phyloP scores from a whole-genome alignment of 1,140 invertebrate species.

The Luehdorfia chinensis region DNA sequence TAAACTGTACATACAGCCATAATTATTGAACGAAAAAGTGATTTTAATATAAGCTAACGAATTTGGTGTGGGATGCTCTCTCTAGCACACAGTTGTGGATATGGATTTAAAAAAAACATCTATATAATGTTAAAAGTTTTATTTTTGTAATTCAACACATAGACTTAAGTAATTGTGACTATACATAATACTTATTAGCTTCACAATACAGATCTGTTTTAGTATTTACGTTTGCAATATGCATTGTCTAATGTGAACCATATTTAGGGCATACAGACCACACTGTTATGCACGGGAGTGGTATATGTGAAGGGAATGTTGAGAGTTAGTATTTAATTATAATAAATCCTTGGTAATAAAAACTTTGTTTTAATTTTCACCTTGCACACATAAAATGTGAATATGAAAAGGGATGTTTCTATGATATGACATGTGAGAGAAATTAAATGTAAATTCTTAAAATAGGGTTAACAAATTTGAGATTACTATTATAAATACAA shows the following conservation, averaged over 20 bases:
- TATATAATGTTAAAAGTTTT: conserved; percentile 7
- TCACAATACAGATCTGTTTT: conserved; percentile 5
- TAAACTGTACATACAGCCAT: conserved; percentile 10
- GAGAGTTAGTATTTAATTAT: conserved; percentile 43
- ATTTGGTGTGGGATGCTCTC: conserved; percentile 5
- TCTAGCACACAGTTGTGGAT: conserved; percentile 7
- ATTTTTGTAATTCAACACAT: conserved; percentile 14
- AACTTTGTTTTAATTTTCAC: conserved; percentile 24
- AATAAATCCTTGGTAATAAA: conserved; percentile 57
- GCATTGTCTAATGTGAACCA: too few relatives aligned
- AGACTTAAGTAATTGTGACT: conserved; percentile 6
- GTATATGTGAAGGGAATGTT: conserved; percentile 37
- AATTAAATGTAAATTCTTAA: conserved; percentile 1
- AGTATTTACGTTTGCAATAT: conserved; percentile 3
- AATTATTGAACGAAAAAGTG: conserved; percentile 9
- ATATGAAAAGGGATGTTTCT: too few relatives aligned
- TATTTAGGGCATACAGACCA: conserved; percentile 29
- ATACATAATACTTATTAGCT: conserved; percentile 11
- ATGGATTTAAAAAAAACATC: not conserved
- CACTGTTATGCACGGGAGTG: conserved; percentile 27
- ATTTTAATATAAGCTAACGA: conserved; percentile 2
- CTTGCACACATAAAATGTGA: too few relatives aligned
- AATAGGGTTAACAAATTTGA: conserved; percentile 24
- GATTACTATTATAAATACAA: too few relatives aligned
- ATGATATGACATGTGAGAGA: too few relatives aligned